These are phyloP conservation scores for Acleris cristana DNA, from an alignment of 2,888 invertebrate species.

Conservation along the genomic window DNA sequence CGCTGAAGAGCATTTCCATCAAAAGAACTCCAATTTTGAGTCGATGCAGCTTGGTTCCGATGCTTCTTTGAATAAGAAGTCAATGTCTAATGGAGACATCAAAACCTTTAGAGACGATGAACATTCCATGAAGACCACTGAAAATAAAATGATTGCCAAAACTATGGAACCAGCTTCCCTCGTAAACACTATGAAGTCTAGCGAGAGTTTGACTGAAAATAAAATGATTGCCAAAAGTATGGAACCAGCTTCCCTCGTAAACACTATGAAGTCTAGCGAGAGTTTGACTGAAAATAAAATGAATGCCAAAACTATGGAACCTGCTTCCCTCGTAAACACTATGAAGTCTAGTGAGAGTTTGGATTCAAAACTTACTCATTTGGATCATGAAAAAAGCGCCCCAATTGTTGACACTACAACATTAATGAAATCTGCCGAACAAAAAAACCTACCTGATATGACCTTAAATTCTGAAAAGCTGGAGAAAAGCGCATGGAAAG, in stretches of 20 bases:
- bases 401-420: conserved; percentile 33
- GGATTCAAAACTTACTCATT: conserved; percentile 30
- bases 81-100: neutral
- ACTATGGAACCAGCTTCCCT: conserved; percentile 1
- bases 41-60: neutral
- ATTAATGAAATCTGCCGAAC: conserved; percentile 38
- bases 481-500: neutral
- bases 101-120: conserved; percentile 1
- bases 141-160: conserved; percentile 3
- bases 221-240: conserved; percentile 3
- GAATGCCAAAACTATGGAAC: conserved; percentile 1
- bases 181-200: conserved; percentile 18
- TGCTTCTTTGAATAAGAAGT: neutral
- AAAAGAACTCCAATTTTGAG: conserved; percentile 1
- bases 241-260: conserved; percentile 1
- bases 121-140: neutral
- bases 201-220: conserved; percentile 21
- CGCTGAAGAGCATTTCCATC: neutral
- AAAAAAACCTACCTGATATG: conserved; percentile 12
- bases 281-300: conserved; percentile 7
- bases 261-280: conserved; percentile 27
- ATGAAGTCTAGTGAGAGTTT: conserved; percentile 33
- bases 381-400: conserved; percentile 26
- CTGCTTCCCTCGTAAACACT: neutral
- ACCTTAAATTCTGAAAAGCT: neutral